A percentile compares a stretch with the other conserved stretches of the same genome.
phyloP scores from a whole-genome alignment of 1,140 invertebrate species.

The Drosophila malerkotliana region DNA sequence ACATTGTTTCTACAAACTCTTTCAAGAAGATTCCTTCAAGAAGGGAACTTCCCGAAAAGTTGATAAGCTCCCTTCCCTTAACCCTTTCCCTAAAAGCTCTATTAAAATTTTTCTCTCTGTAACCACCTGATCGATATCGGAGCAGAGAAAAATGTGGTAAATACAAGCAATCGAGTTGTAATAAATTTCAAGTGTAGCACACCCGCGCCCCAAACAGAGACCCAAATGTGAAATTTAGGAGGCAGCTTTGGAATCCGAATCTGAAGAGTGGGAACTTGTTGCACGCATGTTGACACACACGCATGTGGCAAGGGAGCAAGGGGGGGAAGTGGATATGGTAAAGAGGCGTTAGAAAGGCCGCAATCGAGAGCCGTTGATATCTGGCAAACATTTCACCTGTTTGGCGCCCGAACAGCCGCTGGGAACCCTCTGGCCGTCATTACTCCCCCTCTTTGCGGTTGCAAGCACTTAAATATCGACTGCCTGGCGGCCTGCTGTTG shows the following conservation, averaged over 20 bases:
- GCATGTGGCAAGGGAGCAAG: constrained; percentile 32
- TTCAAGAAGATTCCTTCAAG: background rate
- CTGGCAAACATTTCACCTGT: constrained; percentile 78
- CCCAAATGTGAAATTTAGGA: background rate
- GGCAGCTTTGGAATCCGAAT: constrained; percentile 8
- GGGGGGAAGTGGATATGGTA: background rate
- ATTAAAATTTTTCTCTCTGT: constrained; percentile 11
- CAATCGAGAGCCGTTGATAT: constrained; percentile 65
- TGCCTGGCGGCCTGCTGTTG: constrained; percentile 50
- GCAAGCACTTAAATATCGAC: constrained; percentile 80
- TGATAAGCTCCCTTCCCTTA: background rate
- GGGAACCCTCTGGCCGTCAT: constrained; percentile 12
- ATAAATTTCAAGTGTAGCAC: constrained; percentile 78
- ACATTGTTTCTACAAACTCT: no score
- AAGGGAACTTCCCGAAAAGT: background rate
- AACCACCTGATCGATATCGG: constrained; percentile 69
- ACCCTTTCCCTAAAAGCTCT: background rate
- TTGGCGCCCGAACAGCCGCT: constrained; percentile 25
- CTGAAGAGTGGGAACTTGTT: constrained; percentile 61
- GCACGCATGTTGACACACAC: constrained; percentile 79
- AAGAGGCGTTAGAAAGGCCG: constrained; percentile 62
- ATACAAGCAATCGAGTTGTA: constrained; percentile 81
- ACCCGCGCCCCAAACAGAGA: constrained; percentile 60
- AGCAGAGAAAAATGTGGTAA: constrained; percentile 69
- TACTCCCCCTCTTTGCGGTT: constrained; percentile 56